phyloP scores from a whole-genome alignment of 2,888 invertebrate genomes.

The Hofmannophila pseudospretella region DNA sequence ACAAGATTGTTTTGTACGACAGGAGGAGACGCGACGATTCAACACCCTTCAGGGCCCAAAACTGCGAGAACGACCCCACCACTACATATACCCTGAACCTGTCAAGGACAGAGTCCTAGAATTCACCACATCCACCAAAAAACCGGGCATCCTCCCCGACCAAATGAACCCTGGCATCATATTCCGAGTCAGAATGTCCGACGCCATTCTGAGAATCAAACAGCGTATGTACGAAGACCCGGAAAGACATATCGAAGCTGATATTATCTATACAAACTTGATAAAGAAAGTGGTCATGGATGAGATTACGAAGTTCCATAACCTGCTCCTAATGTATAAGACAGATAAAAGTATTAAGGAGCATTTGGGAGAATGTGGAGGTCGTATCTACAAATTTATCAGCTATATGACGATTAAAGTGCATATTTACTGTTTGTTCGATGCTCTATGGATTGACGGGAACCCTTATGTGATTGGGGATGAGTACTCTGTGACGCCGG shows the following conservation, averaged over 20 bases:
- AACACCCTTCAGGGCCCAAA: slow-evolving; percentile 52
- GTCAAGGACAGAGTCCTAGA: slow-evolving; percentile 60
- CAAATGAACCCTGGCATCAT: slow-evolving; percentile 70
- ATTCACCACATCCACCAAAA: slow-evolving; percentile 52
- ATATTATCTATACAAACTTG: slow-evolving; percentile 66
- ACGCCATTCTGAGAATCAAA: slow-evolving; percentile 64
- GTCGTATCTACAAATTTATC: slow-evolving; percentile 67
- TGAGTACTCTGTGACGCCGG: slow-evolving; percentile 65
- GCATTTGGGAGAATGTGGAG: slow-evolving; percentile 67
- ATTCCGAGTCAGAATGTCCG: slow-evolving; percentile 66
- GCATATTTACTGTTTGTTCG: slow-evolving; percentile 67
- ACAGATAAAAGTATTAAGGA: slow-evolving; percentile 67
- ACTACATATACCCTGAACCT: slow-evolving; percentile 66
- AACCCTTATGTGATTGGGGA: slow-evolving; percentile 70
- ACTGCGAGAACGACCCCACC: slow-evolving; percentile 58
- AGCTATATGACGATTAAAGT: slow-evolving; percentile 71
- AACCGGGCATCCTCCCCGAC: slow-evolving; percentile 60
- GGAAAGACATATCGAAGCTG: slow-evolving; percentile 63
- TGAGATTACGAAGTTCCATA: slow-evolving; percentile 68
- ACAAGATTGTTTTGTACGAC: slow-evolving; percentile 43
- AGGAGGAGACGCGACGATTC: slow-evolving; percentile 46
- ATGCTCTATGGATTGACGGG: slow-evolving; percentile 68
- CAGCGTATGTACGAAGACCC: slow-evolving; percentile 71
- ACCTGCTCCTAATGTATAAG: slow-evolving; percentile 62
- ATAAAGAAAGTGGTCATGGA: slow-evolving; percentile 70